Conservation (phyloP, 2,888 invertebrate genomes). For the Reticulitermes lucifugus region DNA sequence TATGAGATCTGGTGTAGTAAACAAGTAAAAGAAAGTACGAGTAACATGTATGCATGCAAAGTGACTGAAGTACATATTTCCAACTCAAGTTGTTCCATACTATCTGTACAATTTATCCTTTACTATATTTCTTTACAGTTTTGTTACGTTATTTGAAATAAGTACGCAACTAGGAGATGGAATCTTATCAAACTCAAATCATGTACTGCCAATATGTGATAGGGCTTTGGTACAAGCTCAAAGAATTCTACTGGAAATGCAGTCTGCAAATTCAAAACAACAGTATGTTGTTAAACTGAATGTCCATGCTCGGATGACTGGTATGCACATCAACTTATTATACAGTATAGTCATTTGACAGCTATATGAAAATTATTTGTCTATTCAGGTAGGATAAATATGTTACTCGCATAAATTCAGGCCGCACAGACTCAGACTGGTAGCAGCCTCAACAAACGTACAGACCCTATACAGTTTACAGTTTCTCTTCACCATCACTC, state of each 20-base stretch:
- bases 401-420: too few relatives aligned
- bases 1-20: too few relatives aligned
- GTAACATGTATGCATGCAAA: too few relatives aligned
- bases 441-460: too few relatives aligned
- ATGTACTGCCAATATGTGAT: conserved; percentile 74
- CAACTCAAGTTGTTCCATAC: background rate
- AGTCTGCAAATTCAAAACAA: conserved; percentile 61
- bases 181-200: conserved; percentile 73
- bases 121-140: conserved; percentile 68
- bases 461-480: too few relatives aligned
- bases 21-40: too few relatives aligned
- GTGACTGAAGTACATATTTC: too few relatives aligned
- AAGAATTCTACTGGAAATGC: conserved; percentile 66
- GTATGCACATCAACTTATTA: conserved; percentile 52
- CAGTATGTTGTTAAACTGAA: conserved; percentile 70
- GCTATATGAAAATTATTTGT: too few relatives aligned
- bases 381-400: too few relatives aligned
- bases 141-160: conserved; percentile 76
- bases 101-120: conserved; percentile 1
- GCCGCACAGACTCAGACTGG: too few relatives aligned
- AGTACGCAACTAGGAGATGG: conserved; percentile 75
- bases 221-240: conserved; percentile 72
- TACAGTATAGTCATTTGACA: too few relatives aligned
- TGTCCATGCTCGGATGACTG: conserved; percentile 73
- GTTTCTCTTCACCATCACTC: too few relatives aligned